phyloP scores from a whole-genome alignment of 2,888 invertebrate genomes.

The Acanthococcus lagerstroemiae region DNA sequence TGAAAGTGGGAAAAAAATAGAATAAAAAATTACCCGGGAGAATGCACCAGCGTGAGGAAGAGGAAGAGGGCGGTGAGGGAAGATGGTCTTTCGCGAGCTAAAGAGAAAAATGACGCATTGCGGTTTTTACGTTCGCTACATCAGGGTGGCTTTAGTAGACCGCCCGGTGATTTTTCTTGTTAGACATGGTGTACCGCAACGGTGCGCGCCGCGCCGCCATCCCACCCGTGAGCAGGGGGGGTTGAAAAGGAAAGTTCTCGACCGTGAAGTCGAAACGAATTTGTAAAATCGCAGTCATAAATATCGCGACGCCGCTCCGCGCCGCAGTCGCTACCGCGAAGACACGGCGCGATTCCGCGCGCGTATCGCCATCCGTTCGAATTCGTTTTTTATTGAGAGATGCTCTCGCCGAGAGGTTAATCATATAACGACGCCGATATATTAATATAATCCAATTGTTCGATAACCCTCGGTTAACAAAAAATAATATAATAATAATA shows the following conservation, averaged over 20 bases:
- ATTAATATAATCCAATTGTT: not conserved
- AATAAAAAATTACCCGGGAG: not conserved
- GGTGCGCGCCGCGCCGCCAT: slow-evolving; percentile 10
- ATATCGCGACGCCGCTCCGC: not conserved
- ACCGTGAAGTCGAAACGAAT: slow-evolving; percentile 30
- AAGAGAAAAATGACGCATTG: slow-evolving; percentile 28
- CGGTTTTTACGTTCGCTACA: slow-evolving; percentile 18
- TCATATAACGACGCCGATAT: not conserved
- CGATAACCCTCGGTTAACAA: not conserved
- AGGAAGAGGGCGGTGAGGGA: not conserved
- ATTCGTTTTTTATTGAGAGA: not conserved
- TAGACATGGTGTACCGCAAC: slow-evolving; percentile 29
- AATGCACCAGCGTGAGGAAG: not conserved
- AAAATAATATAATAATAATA: no score
- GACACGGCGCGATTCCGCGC: not conserved
- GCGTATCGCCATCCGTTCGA: not conserved
- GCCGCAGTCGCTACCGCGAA: no score
- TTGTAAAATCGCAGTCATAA: slow-evolving; percentile 29
- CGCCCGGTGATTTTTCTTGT: slow-evolving; percentile 30
- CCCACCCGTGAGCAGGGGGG: not conserved
- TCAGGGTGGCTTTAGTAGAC: slow-evolving; percentile 11
- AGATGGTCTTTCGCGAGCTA: not conserved
- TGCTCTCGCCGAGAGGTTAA: not conserved
- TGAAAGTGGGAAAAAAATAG: not conserved
- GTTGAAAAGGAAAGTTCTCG: slow-evolving; percentile 26